A percentile compares a stretch with the other conserved stretches of the same genome.
Conservation (phyloP, 2,113 vertebrate species). For the Mola mola region DNA sequence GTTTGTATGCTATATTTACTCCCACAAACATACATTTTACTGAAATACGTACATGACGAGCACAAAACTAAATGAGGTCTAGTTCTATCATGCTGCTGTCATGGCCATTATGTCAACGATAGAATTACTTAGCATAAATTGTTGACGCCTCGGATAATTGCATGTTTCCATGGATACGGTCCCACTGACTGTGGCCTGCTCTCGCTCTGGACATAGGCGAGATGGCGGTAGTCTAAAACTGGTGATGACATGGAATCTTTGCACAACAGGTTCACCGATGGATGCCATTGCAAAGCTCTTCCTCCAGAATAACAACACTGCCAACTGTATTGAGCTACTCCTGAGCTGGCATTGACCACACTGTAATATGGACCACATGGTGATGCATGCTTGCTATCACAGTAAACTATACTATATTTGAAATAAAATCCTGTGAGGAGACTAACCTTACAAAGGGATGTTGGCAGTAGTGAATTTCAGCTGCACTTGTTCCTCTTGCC, state of each 20-base stretch:
- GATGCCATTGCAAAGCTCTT: neutral
- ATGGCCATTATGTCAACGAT: constrained; percentile 35
- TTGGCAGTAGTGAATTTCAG: too few species aligned
- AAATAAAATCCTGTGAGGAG: too few species aligned
- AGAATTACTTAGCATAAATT: constrained; percentile 74
- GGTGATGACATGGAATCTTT: constrained; percentile 30
- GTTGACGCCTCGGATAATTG: constrained; percentile 74
- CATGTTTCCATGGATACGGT: constrained; percentile 68
- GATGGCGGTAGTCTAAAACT: constrained; percentile 36
- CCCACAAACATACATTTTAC: constrained; percentile 3
- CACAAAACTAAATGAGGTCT: constrained; percentile 23
- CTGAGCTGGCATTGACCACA: too few species aligned
- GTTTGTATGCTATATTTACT: constrained; percentile 41
- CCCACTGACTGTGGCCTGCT: constrained; percentile 34
- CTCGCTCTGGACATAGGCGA: constrained; percentile 38
- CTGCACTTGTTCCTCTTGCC: too few species aligned
- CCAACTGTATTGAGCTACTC: neutral
- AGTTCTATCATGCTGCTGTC: constrained; percentile 15
- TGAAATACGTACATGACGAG: constrained; percentile 30
- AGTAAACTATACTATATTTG: too few species aligned
- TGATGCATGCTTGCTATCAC: too few species aligned
- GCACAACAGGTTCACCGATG: constrained; percentile 43
- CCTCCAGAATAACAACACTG: constrained; percentile 23
- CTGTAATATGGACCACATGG: too few species aligned
- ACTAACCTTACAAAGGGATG: too few species aligned